A percentile compares a stretch with the other conserved stretches of the same genome.
Conservation (phyloP, 2,113 vertebrate species). For the Fregetta grallaria region DNA sequence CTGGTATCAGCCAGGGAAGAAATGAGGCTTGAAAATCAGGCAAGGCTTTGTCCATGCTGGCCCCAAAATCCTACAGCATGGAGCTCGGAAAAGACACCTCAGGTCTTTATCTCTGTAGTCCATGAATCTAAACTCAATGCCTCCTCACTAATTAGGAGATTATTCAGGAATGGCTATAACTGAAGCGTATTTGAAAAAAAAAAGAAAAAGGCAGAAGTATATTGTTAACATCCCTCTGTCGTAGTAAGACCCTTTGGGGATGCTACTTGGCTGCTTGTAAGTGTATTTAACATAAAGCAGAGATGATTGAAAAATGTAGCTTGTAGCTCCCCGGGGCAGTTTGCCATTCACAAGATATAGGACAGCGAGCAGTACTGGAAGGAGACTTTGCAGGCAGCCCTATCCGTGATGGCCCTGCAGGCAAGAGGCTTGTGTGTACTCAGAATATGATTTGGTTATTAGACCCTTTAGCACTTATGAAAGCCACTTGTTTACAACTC, state of each 20-base stretch:
- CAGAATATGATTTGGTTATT: neutral
- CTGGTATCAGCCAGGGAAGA: neutral
- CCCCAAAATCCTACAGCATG: neutral
- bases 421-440: neutral
- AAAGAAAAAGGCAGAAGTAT: neutral
- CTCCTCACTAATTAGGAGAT: slow-evolving; percentile 18
- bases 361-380: neutral
- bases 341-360: neutral
- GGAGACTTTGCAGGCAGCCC: neutral
- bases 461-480: neutral
- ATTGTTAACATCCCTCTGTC: slow-evolving; percentile 37
- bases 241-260: neutral
- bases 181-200: neutral
- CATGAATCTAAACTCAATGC: neutral
- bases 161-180: neutral
- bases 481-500: neutral
- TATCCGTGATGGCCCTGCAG: neutral
- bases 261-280: slow-evolving; percentile 26
- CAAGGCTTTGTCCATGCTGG: neutral
- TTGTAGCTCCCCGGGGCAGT: slow-evolving; percentile 26
- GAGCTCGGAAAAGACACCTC: neutral
- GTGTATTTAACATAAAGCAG: slow-evolving; percentile 58
- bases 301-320: slow-evolving; percentile 54
- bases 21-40: slow-evolving; percentile 7
- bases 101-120: neutral